Evolutionary conservation across 2,113 vertebrate species (phyloP).

Genomic region (Talpa occidentalis): DNA sequence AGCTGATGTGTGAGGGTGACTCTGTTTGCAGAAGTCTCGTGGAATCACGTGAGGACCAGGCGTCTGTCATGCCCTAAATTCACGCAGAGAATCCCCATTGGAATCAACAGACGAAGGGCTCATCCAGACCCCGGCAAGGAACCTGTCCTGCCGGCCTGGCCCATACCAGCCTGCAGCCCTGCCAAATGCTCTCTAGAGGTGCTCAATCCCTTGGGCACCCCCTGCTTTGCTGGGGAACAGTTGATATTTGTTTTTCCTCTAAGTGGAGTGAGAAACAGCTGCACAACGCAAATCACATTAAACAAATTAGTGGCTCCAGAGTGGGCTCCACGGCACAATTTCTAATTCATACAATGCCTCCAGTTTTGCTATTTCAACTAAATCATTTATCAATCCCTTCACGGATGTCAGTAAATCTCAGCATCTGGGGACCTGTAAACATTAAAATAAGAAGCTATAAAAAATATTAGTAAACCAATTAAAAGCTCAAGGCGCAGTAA

Average conservation of each 20-base stretch:
- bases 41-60: fast-evolving
- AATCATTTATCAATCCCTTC: slow-evolving; percentile 84
- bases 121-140: background rate
- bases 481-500: slow-evolving; percentile 86
- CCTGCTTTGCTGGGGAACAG: slow-evolving; percentile 73
- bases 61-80: background rate
- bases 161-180: background rate
- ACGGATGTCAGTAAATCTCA: slow-evolving; percentile 84
- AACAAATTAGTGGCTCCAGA: slow-evolving; percentile 76
- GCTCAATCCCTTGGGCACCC: background rate
- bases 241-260: slow-evolving; percentile 75
- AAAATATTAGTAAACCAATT: slow-evolving; percentile 88
- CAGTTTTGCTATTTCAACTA: slow-evolving; percentile 80
- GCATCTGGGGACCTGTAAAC: slow-evolving; percentile 84
- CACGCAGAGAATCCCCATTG: fast-evolving
- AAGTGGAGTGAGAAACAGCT: slow-evolving; percentile 68
- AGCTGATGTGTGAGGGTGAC: fast-evolving
- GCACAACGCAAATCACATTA: slow-evolving; percentile 70
- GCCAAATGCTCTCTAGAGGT: background rate
- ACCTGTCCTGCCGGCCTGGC: background rate
- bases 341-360: slow-evolving; percentile 82
- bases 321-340: slow-evolving; percentile 74
- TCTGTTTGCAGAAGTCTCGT: fast-evolving
- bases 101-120: background rate
- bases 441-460: slow-evolving; percentile 86